Evolutionary conservation across 2,888 invertebrate genomes (phyloP), one percentile per base, ranked within the genome.

Genomic region (Metopia argyrocephala): DNA sequence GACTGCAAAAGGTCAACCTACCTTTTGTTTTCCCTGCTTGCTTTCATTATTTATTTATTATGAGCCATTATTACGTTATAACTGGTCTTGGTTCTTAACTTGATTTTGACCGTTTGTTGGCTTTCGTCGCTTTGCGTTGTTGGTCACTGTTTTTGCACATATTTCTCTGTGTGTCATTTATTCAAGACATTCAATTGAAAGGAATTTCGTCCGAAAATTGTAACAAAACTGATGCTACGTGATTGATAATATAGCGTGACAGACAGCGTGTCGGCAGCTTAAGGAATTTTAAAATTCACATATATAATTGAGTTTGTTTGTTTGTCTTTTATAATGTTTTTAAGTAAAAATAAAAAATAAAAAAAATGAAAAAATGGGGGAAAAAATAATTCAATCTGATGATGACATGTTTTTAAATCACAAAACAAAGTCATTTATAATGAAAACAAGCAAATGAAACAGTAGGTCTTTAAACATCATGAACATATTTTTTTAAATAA

Each of bases 161-260:
- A n/a, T n/a, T n/a, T n/a, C n/a, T n/a, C n/a, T 65, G 65, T 78
- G 65, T 78, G 76, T 71, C 70, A 59, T 64, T 52, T 50, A 25
- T 27, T 69, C 23, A 62, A 69, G 65, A 59, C 65, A 66, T 31
- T 45, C 52, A 75, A 64, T 65, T 70, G 54, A 66, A 81, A 75
- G 31, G 74, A 81, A 75, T 70, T 78, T 78, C 70, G 61, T 12
- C 38, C 57, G 61, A 70, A 61, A 78, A 69, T 54, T 78, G 64
- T 75, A 74, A 78, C 76, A 75, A 65, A 71, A 74, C 70, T 80
- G 86, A 86, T 86, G 83, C 83, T 84, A 86, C 86, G 86, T 87
- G 86, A 83, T 85, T 86, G 86, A 87, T 86, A 87, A 86, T 83
- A 84, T 83, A 79, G 83, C 83, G 84, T 84, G 83, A 80, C 84